Evolutionary conservation across 1,140 invertebrate species (phyloP), one percentile per base, ranked within the genome.

Genomic region (Formica selysi): DNA sequence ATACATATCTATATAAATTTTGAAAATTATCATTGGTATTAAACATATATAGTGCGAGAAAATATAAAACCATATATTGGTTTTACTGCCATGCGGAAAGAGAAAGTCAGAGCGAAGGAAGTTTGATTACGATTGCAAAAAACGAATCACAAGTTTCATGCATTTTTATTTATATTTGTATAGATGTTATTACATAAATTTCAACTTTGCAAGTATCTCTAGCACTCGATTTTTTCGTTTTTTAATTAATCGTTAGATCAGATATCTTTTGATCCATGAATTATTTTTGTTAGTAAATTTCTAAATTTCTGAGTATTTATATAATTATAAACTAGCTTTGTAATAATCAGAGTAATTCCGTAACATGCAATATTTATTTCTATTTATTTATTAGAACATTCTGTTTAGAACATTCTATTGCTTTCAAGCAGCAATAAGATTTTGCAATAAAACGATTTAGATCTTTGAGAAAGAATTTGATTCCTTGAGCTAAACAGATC

Each of bases 111-210:
- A 36, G 26, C 38, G 29, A 61, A 44, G 70, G 71, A 83, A 83
- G 79, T 74, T 83, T 83, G 54, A 83, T 83, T 83, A 61, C 38
- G 79, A 83, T 48, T 57, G 68, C 7, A 83, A 61, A 44, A 29
- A 74, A 16, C 36, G 8, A 59, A 4, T 32, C 26, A 19, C 22
- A 68, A 74, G 57, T 83, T 48, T 44, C n/a, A 48, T 48, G n/a
- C 19, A 48, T 16, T 61, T 74, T 61, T 64, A 73, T 71, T 73
- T 44, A 71, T 44, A 59, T 61, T 22, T 41, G 22, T 38, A 11
- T 22, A 38, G 11, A 13, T 73, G 3, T 73, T 51, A 70, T 26
- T 71, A 54, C 32, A 26, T 59, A 59, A 71, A 76, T 38, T 78
- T 5, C 41, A 68, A 57, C 29, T 64, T 80, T 54, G 36, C 36